These are phyloP conservation scores for Pantherophis guttatus DNA, from an alignment of 2,113 vertebrate genomes.

Conservation along the genomic window DNA sequence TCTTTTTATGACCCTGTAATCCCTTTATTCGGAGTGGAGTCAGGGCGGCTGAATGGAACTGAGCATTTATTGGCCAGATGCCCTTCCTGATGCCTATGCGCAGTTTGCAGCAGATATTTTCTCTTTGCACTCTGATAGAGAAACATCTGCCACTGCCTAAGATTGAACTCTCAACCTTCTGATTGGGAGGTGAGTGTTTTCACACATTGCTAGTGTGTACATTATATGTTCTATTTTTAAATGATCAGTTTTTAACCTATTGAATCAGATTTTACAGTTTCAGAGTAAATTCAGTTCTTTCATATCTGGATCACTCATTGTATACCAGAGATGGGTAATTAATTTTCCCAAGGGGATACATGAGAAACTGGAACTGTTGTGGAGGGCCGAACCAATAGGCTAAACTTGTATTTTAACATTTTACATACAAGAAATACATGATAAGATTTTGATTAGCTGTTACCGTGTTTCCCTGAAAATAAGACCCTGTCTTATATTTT, in stretches of 20 bases:
- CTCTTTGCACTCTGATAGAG: neutral
- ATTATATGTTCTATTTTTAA: neutral
- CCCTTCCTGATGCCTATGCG: neutral
- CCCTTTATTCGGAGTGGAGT: neutral
- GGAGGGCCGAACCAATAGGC: neutral
- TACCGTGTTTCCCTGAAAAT: neutral
- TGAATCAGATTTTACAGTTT: neutral
- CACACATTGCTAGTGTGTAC: neutral
- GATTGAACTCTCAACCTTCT: neutral
- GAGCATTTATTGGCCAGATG: neutral
- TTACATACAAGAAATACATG: neutral
- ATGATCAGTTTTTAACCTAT: neutral
- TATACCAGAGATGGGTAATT: neutral
- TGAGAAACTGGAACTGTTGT: neutral
- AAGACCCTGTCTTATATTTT: too few relatives aligned
- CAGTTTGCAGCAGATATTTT: neutral
- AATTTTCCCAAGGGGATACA: neutral
- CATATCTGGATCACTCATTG: neutral
- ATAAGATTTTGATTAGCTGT: neutral
- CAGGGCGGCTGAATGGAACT: neutral
- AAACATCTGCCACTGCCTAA: neutral
- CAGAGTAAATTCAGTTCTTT: neutral
- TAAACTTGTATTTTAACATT: neutral
- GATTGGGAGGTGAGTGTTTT: neutral
- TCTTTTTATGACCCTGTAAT: neutral